Evolutionary conservation across 92 coral and sea anemone species (phyloP).

Genomic region (Porites divaricata): DNA sequence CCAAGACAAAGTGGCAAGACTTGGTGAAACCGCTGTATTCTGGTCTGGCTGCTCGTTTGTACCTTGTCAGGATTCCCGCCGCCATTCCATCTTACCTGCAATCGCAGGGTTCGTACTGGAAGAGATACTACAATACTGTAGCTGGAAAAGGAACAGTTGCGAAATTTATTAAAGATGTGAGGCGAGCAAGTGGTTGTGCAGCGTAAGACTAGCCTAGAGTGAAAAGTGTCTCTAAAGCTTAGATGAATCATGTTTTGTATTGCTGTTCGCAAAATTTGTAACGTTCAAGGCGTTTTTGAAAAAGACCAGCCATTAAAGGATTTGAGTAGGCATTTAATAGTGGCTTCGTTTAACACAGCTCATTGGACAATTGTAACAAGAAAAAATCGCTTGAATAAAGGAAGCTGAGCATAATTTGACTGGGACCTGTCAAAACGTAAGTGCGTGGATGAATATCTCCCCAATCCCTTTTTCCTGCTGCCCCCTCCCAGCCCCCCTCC

Average conservation of each 20-base stretch:
- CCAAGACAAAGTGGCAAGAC: conserved; percentile 61
- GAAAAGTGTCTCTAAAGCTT: background rate
- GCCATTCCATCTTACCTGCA: conserved; percentile 56
- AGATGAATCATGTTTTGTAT: background rate
- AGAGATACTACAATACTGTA: conserved; percentile 69
- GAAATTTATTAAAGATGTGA: conserved; percentile 71
- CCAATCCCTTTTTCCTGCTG: too few relatives aligned
- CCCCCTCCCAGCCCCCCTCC: too few relatives aligned
- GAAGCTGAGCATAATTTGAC: too few relatives aligned
- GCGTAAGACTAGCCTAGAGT: too few relatives aligned
- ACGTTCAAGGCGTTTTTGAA: background rate
- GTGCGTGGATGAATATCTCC: too few relatives aligned
- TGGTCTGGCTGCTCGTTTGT: conserved; percentile 82
- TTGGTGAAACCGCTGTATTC: conserved; percentile 74
- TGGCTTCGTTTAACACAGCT: too few relatives aligned
- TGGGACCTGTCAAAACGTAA: too few relatives aligned
- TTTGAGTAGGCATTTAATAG: too few relatives aligned
- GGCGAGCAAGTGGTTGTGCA: conserved; percentile 68
- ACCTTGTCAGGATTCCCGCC: conserved; percentile 57
- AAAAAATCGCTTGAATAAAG: too few relatives aligned
- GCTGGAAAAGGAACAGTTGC: conserved; percentile 70
- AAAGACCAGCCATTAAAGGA: background rate
- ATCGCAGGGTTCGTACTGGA: conserved; percentile 76
- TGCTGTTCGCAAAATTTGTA: too few relatives aligned
- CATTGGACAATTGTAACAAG: too few relatives aligned